phyloP scores from a whole-genome alignment of 2,797 vertebrate species.

The Saguinus oedipus region DNA sequence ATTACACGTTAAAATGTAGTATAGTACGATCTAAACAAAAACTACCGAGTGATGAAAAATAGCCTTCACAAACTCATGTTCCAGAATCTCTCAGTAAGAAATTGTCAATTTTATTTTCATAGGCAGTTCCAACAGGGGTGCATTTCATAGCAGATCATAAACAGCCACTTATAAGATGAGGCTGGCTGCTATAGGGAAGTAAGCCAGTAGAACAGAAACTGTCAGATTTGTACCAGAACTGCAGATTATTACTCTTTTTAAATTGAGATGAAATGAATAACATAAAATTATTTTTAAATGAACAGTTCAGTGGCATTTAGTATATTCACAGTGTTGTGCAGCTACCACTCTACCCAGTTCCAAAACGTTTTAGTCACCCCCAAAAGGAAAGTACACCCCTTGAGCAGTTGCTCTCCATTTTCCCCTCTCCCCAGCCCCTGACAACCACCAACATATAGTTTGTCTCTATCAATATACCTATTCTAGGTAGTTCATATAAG shows the following conservation, averaged over 20 bases:
- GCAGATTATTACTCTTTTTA: background rate
- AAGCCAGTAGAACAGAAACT: background rate
- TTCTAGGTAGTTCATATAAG: background rate
- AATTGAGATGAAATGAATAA: background rate
- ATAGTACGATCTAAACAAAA: background rate
- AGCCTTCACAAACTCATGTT: background rate
- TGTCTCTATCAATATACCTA: background rate
- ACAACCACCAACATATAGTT: background rate
- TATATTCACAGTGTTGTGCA: background rate
- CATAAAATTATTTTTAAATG: background rate
- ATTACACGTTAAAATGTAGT: background rate
- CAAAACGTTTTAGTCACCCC: background rate
- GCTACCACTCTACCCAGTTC: background rate
- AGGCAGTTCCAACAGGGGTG: background rate
- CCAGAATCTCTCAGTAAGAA: background rate
- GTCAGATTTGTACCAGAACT: background rate
- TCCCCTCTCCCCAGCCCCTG: background rate
- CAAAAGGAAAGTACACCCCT: background rate
- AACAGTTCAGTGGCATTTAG: background rate
- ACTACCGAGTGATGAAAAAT: background rate
- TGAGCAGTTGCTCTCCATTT: background rate
- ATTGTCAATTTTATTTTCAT: background rate
- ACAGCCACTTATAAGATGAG: background rate
- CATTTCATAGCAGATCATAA: background rate
- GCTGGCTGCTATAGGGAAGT: background rate